Evolutionary conservation across 2,888 invertebrate genomes (phyloP).

Genomic region (Rutpela maculata): DNA sequence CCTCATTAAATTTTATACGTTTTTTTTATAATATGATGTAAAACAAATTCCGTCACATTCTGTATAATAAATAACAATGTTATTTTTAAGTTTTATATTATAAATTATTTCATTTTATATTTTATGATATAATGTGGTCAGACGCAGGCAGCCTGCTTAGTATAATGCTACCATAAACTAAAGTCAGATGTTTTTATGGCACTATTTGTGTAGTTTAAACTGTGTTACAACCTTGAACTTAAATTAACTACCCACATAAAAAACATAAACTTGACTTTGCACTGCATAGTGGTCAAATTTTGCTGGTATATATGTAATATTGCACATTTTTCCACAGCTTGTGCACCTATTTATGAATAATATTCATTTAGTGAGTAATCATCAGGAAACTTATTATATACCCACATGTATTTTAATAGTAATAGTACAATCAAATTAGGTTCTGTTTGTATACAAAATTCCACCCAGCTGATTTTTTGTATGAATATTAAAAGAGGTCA

Average conservation of each 20-base stretch:
- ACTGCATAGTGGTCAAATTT: slow-evolving; percentile 31
- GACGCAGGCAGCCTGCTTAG: slow-evolving; percentile 18
- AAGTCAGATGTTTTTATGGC: slow-evolving; percentile 37
- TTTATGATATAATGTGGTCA: slow-evolving; percentile 6
- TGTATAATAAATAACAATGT: neutral
- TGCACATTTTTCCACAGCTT: neutral
- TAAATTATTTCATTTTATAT: slow-evolving; percentile 1
- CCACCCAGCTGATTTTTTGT: too few relatives aligned
- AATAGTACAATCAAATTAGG: too few relatives aligned
- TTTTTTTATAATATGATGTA: neutral
- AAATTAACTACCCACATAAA: slow-evolving; percentile 43
- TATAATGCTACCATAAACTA: slow-evolving; percentile 23
- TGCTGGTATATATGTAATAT: slow-evolving; percentile 22
- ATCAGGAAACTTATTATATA: slow-evolving; percentile 49
- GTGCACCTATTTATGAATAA: slow-evolving; percentile 10
- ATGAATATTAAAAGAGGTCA: too few relatives aligned
- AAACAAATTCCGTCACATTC: neutral
- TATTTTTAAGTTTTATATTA: slow-evolving; percentile 1
- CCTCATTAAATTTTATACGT: too few relatives aligned
- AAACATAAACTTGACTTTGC: slow-evolving; percentile 29
- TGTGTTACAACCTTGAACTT: slow-evolving; percentile 41
- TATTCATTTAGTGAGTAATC: slow-evolving; percentile 46
- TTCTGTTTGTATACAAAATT: too few relatives aligned
- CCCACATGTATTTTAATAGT: slow-evolving; percentile 50
- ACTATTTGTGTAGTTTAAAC: slow-evolving; percentile 36